Conservation (phyloP, 2,888 invertebrate species). For the Ichneumon xanthorius region DNA sequence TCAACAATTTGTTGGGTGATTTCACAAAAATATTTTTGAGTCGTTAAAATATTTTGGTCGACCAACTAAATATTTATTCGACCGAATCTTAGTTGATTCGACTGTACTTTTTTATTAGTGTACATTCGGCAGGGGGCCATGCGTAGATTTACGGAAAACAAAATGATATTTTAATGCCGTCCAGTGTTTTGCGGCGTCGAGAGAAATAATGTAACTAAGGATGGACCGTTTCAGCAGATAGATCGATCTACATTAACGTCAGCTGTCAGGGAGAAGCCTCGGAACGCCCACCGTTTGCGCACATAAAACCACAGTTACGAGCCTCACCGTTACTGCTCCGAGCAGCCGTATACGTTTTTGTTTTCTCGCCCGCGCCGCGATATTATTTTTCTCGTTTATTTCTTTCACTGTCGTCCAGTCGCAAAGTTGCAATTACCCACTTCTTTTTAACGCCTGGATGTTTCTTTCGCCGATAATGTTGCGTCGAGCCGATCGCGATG, state of each 20-base stretch:
- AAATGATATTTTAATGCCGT: neutral
- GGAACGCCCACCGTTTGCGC: constrained; percentile 29
- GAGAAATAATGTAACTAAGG: neutral
- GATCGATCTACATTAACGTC: constrained; percentile 27
- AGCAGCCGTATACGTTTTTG: neutral
- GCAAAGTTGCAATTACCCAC: constrained; percentile 17
- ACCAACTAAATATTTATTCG: no score
- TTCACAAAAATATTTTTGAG: no score
- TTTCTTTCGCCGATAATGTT: constrained; percentile 21
- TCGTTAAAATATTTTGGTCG: no score
- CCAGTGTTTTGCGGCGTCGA: neutral
- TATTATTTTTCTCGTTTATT: neutral
- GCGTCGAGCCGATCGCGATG: constrained; percentile 9
- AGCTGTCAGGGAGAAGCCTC: constrained; percentile 19
- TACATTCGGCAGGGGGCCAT: neutral
- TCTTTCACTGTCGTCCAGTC: constrained; percentile 10
- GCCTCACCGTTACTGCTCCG: neutral
- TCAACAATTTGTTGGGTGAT: no score
- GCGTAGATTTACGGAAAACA: neutral
- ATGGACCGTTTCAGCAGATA: constrained; percentile 1
- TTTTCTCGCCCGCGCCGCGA: neutral
- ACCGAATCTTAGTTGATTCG: no score
- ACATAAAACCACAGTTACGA: constrained; percentile 36
- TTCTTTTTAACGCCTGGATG: constrained; percentile 4
- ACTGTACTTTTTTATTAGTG: no score